phyloP scores from a whole-genome alignment of 2,888 invertebrate species.

The Caenorhabditis sulstoni region DNA sequence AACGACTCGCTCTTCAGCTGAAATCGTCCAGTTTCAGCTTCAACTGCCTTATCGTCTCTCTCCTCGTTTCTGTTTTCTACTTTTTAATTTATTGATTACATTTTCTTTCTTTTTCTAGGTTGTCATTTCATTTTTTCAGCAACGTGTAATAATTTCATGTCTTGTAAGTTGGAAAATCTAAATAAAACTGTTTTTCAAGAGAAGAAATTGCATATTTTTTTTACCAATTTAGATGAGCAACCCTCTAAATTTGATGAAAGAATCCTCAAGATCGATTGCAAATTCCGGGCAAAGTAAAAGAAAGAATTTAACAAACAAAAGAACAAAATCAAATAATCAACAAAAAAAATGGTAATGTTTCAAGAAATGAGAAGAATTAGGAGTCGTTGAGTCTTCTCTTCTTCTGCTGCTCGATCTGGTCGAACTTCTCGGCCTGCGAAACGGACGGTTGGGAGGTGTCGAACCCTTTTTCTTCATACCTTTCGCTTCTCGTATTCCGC shows the following conservation, averaged over 20 bases:
- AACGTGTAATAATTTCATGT: too few relatives aligned
- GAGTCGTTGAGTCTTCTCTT: conserved; percentile 27
- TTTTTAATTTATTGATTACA: background rate
- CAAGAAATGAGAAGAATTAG: background rate
- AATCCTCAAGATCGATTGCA: too few relatives aligned
- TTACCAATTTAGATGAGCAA: too few relatives aligned
- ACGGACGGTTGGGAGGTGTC: background rate
- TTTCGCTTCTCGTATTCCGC: conserved; percentile 68
- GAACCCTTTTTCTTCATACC: conserved; percentile 24
- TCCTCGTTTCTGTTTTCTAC: background rate
- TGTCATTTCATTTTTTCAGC: too few relatives aligned
- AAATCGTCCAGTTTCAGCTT: conserved; percentile 17
- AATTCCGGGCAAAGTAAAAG: too few relatives aligned
- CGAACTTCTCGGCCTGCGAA: conserved; percentile 60
- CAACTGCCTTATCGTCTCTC: background rate
- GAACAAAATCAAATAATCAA: conserved; percentile 3
- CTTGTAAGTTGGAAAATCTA: too few relatives aligned
- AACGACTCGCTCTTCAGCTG: conserved; percentile 46
- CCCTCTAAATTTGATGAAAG: too few relatives aligned
- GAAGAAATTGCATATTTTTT: too few relatives aligned
- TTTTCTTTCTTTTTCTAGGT: too few relatives aligned
- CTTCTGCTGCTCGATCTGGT: conserved; percentile 54
- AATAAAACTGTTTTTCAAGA: too few relatives aligned
- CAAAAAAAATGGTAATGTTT: too few relatives aligned
- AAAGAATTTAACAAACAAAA: too few relatives aligned